Conservation (phyloP, 2,888 invertebrate species). For the Hydriomena furcata region DNA sequence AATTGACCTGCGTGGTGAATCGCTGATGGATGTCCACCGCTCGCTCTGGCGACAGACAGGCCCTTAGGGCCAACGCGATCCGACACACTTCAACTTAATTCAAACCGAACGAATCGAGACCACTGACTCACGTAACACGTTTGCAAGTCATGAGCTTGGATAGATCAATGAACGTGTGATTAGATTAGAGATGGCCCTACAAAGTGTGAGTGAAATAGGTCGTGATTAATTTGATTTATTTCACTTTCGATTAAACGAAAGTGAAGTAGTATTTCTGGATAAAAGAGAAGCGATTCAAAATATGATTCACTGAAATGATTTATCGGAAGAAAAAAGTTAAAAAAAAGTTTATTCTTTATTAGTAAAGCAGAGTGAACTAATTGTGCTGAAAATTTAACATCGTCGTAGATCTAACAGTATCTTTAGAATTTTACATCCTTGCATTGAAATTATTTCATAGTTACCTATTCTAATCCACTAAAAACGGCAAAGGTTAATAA, state of each 20-base stretch:
- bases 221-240: constrained; percentile 27
- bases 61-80: constrained; percentile 53
- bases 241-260: constrained; percentile 26
- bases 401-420: too few relatives aligned
- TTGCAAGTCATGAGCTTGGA: constrained; percentile 34
- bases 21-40: constrained; percentile 66
- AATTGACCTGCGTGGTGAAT: constrained; percentile 75
- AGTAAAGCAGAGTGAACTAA: constrained; percentile 3
- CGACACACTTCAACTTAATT: constrained; percentile 61
- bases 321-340: too few relatives aligned
- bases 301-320: constrained; percentile 10
- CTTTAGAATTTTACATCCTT: too few relatives aligned
- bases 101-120: constrained; percentile 54
- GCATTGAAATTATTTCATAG: not conserved
- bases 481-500: constrained; percentile 30
- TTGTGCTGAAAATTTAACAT: not conserved
- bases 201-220: constrained; percentile 24
- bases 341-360: too few relatives aligned
- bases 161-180: constrained; percentile 23
- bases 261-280: constrained; percentile 3
- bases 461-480: not conserved
- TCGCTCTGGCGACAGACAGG: constrained; percentile 45
- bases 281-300: constrained; percentile 6
- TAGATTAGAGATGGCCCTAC: constrained; percentile 24
- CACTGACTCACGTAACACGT: constrained; percentile 44